Percentiles rank a stretch among this genome's conserved stretches.
Evolutionary conservation across 2,113 vertebrate species (phyloP).

Genomic region (Oriolus oriolus): DNA sequence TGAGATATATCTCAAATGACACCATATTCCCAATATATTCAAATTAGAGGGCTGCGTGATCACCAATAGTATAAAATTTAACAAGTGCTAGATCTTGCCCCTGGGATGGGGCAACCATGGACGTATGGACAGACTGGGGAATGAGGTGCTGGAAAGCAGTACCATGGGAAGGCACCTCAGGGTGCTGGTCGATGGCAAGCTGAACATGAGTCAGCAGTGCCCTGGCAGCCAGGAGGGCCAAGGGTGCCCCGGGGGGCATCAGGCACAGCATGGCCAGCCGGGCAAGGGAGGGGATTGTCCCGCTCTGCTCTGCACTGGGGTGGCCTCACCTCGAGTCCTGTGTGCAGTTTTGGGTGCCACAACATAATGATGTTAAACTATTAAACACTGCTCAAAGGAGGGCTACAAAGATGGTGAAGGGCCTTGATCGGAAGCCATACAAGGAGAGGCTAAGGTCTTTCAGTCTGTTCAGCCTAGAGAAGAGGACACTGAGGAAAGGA

Average conservation of each 20-base stretch:
- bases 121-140: not conserved
- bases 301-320: fast-evolving
- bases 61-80: not conserved
- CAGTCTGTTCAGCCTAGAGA: not conserved
- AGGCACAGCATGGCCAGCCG: fast-evolving
- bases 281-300: not conserved
- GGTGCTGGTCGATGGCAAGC: fast-evolving
- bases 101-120: not conserved
- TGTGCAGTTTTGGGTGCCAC: fast-evolving
- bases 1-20: not conserved
- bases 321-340: fast-evolving
- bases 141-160: not conserved
- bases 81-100: not conserved
- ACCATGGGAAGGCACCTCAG: fast-evolving
- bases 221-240: not conserved
- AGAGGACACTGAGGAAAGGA: not conserved
- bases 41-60: not conserved
- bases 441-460: not conserved
- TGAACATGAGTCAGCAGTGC: fast-evolving
- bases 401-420: not conserved
- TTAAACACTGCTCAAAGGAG: not conserved
- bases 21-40: not conserved
- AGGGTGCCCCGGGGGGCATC: fast-evolving
- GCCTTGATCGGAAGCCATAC: not conserved
- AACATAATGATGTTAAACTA: too few species aligned